These are phyloP conservation scores for Drosophila nigricruria DNA, from an alignment of 2,888 invertebrate genomes.

Conservation along the genomic window DNA sequence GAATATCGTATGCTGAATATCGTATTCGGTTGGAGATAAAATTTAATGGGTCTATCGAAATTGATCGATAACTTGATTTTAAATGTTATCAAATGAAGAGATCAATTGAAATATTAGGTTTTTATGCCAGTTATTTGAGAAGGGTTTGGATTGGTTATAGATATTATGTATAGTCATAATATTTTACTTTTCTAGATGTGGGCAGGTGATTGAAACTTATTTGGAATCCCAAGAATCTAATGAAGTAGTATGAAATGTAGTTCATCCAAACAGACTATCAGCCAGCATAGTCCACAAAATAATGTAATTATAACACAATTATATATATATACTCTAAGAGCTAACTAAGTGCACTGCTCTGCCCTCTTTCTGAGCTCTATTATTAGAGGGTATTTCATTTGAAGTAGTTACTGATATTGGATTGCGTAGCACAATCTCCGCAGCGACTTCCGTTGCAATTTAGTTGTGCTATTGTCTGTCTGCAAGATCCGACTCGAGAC, in stretches of 20 bases:
- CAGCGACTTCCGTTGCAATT: constrained; percentile 56
- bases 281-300: background rate
- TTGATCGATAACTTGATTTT: background rate
- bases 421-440: constrained; percentile 32
- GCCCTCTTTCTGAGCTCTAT: background rate
- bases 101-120: background rate
- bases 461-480: constrained; percentile 34
- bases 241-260: background rate
- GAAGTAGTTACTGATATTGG: constrained; percentile 30
- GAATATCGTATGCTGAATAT: background rate
- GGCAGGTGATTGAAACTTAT: no score
- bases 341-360: background rate
- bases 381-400: constrained; percentile 14
- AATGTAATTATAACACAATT: constrained; percentile 4
- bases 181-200: background rate
- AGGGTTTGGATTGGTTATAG: background rate
- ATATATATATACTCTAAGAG: background rate
- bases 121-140: background rate
- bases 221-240: background rate
- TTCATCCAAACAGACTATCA: no score
- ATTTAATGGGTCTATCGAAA: background rate
- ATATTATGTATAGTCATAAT: background rate
- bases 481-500: background rate
- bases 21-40: background rate
- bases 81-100: background rate